Evolutionary conservation across 2,888 invertebrate species (phyloP).

Genomic region (Cryptops parisi): DNA sequence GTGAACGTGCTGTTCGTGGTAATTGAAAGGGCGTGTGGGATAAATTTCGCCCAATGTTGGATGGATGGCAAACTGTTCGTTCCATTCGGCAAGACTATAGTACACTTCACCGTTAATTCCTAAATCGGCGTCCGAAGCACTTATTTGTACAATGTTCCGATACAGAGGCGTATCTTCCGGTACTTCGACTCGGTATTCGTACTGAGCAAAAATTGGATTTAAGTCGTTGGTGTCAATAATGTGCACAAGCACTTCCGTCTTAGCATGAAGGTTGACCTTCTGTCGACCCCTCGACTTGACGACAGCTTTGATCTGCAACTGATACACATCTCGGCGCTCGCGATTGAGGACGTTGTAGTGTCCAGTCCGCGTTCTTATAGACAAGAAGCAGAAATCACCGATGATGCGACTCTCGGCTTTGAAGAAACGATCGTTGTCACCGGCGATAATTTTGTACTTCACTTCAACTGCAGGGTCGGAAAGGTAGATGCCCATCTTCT

Average conservation of each 20-base stretch:
- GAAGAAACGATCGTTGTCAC: slow-evolving; percentile 80
- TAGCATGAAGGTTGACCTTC: slow-evolving; percentile 41
- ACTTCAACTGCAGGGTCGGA: slow-evolving; percentile 36
- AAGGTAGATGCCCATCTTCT: slow-evolving; percentile 64
- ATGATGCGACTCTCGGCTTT: slow-evolving; percentile 73
- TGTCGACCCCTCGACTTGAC: slow-evolving; percentile 20
- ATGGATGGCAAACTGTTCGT: slow-evolving; percentile 71
- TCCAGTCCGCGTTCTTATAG: slow-evolving; percentile 74
- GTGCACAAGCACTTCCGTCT: slow-evolving; percentile 52
- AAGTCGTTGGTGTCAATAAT: slow-evolving; percentile 79
- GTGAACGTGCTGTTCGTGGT: slow-evolving; percentile 51
- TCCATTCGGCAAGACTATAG: slow-evolving; percentile 71
- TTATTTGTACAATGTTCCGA: slow-evolving; percentile 57
- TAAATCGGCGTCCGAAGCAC: slow-evolving; percentile 89
- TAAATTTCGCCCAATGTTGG: slow-evolving; percentile 80
- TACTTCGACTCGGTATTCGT: slow-evolving; percentile 70
- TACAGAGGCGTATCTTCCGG: slow-evolving; percentile 77
- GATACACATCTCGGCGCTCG: slow-evolving; percentile 72
- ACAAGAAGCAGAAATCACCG: slow-evolving; percentile 88
- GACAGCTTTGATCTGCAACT: slow-evolving; percentile 49
- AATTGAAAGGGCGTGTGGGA: slow-evolving; percentile 59
- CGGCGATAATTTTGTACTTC: slow-evolving; percentile 70
- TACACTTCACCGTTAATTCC: slow-evolving; percentile 95
- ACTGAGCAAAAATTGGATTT: slow-evolving; percentile 82
- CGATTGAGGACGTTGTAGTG: slow-evolving; percentile 79